phyloP scores from a whole-genome alignment of 37 sponge, comb jelly and placozoan genomes.

The Haliclona indistincta region DNA sequence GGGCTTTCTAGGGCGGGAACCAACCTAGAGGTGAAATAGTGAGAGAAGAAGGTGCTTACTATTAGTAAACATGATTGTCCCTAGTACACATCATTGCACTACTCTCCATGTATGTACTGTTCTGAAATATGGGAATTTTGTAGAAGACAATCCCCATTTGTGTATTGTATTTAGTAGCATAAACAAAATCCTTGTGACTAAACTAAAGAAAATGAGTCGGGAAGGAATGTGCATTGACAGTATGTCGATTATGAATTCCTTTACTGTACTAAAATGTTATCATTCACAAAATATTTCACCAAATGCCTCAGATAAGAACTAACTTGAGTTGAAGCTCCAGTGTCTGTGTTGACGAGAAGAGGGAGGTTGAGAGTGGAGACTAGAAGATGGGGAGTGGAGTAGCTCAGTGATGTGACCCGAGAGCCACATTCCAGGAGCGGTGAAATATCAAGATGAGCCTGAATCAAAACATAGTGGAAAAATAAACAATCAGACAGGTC shows the following conservation, averaged over 20 bases:
- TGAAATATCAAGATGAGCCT: not conserved
- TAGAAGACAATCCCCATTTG: too few species aligned
- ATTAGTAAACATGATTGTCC: too few species aligned
- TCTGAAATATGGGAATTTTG: too few species aligned
- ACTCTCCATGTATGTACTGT: too few species aligned
- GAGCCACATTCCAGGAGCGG: conserved; percentile 46
- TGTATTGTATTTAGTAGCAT: too few species aligned
- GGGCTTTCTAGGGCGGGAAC: conserved; percentile 57
- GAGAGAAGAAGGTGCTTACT: not conserved
- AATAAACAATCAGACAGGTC: not conserved
- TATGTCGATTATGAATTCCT: too few species aligned
- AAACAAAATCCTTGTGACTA: too few species aligned
- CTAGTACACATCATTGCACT: too few species aligned
- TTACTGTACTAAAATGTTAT: too few species aligned
- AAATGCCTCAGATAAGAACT: not conserved
- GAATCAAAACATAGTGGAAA: not conserved
- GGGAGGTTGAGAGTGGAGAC: conserved; percentile 64
- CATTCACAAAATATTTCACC: not conserved
- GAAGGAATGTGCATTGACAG: too few species aligned
- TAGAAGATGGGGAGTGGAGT: conserved; percentile 31
- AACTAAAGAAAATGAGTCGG: too few species aligned
- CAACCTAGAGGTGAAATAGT: conserved; percentile 44
- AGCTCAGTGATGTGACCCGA: conserved; percentile 43
- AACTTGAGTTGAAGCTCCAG: conserved; percentile 58
- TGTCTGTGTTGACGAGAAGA: conserved; percentile 34